A percentile compares a stretch with the other conserved stretches of the same genome.
Conservation (phyloP, 2,113 vertebrate genomes). For the human region GRCh38 chr5:102417001-102417500, state of each 20-base stretch:
- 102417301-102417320: not conserved
- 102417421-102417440: not conserved
- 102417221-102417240: not conserved
- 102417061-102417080: not conserved
- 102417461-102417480: not conserved
- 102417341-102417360: not conserved
- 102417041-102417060: not conserved
- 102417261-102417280: not conserved
- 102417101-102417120: not conserved
- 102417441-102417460: not conserved
- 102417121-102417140: not conserved
- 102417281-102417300: not conserved
- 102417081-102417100: not conserved
- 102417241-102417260: not conserved
- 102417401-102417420: not conserved
- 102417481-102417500: not conserved
- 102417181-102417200: not conserved
- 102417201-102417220: not conserved
- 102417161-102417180: not conserved
- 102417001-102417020: not conserved
- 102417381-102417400: not conserved
- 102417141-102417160: not conserved
- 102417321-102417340: not conserved
- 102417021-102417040: not conserved
- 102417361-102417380: not conserved